Percentiles rank a stretch among this genome's conserved stretches.
Evolutionary conservation across 2,797 vertebrate species (phyloP).

Genomic region (Arctocebus calabarensis): DNA sequence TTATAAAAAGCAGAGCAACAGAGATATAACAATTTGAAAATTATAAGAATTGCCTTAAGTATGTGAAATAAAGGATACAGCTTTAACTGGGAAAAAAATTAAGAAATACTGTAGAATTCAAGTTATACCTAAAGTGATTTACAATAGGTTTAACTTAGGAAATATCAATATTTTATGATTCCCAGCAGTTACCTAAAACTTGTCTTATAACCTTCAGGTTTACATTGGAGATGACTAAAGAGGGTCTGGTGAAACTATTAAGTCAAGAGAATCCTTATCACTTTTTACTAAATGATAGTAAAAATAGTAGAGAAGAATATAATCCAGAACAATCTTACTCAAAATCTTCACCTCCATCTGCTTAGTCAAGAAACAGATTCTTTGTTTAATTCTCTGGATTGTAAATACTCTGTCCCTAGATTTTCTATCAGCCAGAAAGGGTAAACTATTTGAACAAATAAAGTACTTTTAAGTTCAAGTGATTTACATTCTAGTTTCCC

Average conservation of each 20-base stretch:
- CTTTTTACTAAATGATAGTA: neutral
- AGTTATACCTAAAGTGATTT: conserved; percentile 34
- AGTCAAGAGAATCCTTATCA: conserved; percentile 17
- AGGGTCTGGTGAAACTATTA: conserved; percentile 32
- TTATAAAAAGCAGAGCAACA: neutral
- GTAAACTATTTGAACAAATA: conserved; percentile 40
- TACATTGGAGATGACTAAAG: conserved; percentile 53
- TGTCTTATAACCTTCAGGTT: conserved; percentile 10
- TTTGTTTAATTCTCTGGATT: conserved; percentile 58
- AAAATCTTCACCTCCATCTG: neutral
- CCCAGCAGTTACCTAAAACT: conserved; percentile 33
- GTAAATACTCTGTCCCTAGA: neutral
- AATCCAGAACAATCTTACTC: conserved; percentile 44
- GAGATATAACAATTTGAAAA: neutral
- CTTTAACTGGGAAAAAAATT: conserved; percentile 1
- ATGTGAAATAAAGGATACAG: conserved; percentile 19
- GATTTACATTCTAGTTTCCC: conserved; percentile 14
- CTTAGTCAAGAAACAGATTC: conserved; percentile 36
- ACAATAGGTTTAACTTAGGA: conserved; percentile 10
- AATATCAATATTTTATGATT: conserved; percentile 36
- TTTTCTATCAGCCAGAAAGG: conserved; percentile 46
- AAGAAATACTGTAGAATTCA: conserved; percentile 16
- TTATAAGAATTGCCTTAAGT: neutral
- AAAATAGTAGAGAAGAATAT: conserved; percentile 11
- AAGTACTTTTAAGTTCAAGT: conserved; percentile 25